Evolutionary conservation across 1,140 invertebrate species (phyloP).

Genomic region (Muscidifurax raptorellus): DNA sequence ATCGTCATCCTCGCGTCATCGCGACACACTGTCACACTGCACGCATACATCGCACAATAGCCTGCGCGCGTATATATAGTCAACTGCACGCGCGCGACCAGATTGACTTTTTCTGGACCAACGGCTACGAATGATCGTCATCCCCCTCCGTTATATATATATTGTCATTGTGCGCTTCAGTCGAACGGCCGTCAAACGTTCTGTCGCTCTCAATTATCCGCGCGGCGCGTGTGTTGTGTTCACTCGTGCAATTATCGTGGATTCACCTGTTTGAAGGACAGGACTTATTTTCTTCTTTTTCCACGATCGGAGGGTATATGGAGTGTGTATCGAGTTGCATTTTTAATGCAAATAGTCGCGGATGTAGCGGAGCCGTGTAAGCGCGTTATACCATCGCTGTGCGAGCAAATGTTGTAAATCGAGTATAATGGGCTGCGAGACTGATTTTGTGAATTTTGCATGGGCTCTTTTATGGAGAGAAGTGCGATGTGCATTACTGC

Average conservation of each 20-base stretch:
- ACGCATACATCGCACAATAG: conserved; percentile 18
- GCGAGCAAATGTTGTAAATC: background rate
- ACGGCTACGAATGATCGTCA: conserved; percentile 3
- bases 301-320: background rate
- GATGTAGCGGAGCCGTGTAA: background rate
- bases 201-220: conserved; percentile 39
- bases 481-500: too few species aligned
- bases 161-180: background rate
- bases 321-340: background rate
- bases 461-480: background rate
- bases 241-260: conserved; percentile 18
- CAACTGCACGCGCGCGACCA: conserved; percentile 3
- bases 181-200: background rate
- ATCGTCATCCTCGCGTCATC: background rate
- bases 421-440: background rate
- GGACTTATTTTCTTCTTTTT: background rate
- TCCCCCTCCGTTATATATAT: background rate
- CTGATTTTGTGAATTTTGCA: background rate
- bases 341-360: conserved; percentile 17
- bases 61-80: background rate
- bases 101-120: conserved; percentile 35
- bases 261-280: conserved; percentile 20
- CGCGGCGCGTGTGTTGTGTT: background rate
- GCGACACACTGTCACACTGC: background rate
- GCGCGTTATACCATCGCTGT: background rate